Base-by-base conservation (phyloP, 2,797 vertebrate genomes). In the Triplophysa yarkandensis region DNA sequence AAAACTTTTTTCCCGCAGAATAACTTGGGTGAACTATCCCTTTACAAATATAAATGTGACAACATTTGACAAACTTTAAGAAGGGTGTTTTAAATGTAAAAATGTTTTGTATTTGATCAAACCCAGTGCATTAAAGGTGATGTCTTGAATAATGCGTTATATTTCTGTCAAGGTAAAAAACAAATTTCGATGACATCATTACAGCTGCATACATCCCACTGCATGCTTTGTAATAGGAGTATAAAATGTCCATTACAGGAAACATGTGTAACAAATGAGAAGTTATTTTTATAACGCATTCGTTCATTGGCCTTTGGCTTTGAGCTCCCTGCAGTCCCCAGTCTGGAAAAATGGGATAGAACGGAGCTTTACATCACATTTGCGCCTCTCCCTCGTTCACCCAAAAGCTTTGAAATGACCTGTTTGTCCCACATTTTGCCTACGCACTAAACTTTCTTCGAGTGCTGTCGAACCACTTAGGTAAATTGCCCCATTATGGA, bases 401-500 rank as follows among this genome's bases (percentile, higher is more conserved):
- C 2, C 6, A 41, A 43, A 46, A 75, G 80, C 82, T 78, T 60
- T 86, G 80, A 80, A 82, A 83, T 71, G 52, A 86, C 77, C n/a
- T 66, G 57, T 74, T 83, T 84, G 78, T 68, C 44, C 61, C 52
- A 76, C 67, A 17, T 83, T 81, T 70, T 68, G 77, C 44, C 71
- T 67, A 41, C 21, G 70, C 11, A 72, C 52, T 17, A 39, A 86
- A 85, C 77, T 89, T 89, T 82, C 83, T 84, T 82, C 80, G 85
- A 85, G 87, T 83, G 82, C 78, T 83, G 79, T 66, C 32, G 76
- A 50, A 79, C 85, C 78, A 85, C 81, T 84, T 77, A 78, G 85
- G 84, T 67, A 87, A 86, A 85, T 83, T 83, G 84, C 81, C 85
- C 83, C 83, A 86, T 82, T 83, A 83, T 83, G 85, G 86, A 86